Evolutionary conservation across 2,797 vertebrate genomes (phyloP), one percentile per base, ranked within the genome.

Genomic region (Pseudochirops corinnae): DNA sequence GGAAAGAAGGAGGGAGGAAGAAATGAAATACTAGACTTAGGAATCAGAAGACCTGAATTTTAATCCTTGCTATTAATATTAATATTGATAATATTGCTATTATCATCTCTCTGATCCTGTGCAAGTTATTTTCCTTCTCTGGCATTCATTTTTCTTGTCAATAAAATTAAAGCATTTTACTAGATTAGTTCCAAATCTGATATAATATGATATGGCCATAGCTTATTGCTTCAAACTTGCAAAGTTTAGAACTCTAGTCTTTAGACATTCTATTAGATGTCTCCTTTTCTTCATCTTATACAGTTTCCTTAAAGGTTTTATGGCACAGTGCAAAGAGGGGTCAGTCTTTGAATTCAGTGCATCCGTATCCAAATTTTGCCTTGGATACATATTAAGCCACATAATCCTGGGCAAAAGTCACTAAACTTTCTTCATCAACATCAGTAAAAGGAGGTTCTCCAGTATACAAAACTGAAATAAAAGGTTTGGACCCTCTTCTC

Each of bases 91-190:
- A 55, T 55, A 55, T 11, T 55, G 53, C 53, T 55, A 55, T 55
- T 55, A 55, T 55, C 11, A 46, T 5, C 33, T 94, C 16, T 0
- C 0, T 94, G 52, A 56, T 14, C 92, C 93, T 92, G n/a, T 50
- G 92, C 92, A 93, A 95, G 28, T 97, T 82, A 82, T 56, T 96
- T 87, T 58, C 92, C 29, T 33, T 3, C 92, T n/a, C 60, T 67
- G 60, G 60, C 4, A 0, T 29, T 62, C 94, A 82, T 46, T 1
- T 50, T 52, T 52, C 18, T 52, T 52, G 50, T 90, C 9, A 28
- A 7, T 28, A 29, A 52, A 90, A 46, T 90, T 46, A 52, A 52
- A 52, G 3, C 50, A 46, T 29, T 90, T 24, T 52, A 90, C 18
- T 29, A 24, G 18, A 24, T 50, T 18, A 46, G 46, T 46, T 90